These are phyloP conservation scores for Pantherophis alleghaniensis DNA, from an alignment of 2,797 vertebrate genomes.

Conservation along the genomic window DNA sequence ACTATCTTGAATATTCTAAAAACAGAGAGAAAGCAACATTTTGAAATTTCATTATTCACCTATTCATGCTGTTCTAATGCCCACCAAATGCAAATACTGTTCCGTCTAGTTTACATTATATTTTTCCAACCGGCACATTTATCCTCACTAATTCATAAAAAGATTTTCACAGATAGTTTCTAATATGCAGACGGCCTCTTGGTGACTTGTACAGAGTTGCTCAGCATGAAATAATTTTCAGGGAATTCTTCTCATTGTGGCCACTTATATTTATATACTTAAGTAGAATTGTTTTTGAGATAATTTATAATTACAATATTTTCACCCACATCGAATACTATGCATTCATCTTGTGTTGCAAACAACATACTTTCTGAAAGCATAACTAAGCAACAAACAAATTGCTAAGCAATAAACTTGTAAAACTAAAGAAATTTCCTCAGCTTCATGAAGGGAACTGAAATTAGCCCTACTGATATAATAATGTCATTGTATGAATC, in stretches of 20 bases:
- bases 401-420: background rate
- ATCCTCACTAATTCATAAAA: constrained; percentile 17
- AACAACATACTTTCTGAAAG: background rate
- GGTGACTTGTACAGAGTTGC: background rate
- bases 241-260: background rate
- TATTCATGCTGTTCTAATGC: background rate
- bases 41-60: background rate
- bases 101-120: background rate
- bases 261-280: background rate
- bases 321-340: background rate
- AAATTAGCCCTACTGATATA: background rate
- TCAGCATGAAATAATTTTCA: background rate
- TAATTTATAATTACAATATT: background rate
- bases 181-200: background rate
- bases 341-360: background rate
- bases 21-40: constrained; percentile 2
- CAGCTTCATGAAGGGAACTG: background rate
- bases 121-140: background rate
- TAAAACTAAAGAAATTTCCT: background rate
- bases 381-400: background rate
- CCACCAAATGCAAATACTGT: background rate
- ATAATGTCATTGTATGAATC: background rate
- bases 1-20: background rate
- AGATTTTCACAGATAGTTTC: background rate
- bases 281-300: background rate